Conservation (phyloP, 1,140 invertebrate species). For the Nymphalis io region DNA sequence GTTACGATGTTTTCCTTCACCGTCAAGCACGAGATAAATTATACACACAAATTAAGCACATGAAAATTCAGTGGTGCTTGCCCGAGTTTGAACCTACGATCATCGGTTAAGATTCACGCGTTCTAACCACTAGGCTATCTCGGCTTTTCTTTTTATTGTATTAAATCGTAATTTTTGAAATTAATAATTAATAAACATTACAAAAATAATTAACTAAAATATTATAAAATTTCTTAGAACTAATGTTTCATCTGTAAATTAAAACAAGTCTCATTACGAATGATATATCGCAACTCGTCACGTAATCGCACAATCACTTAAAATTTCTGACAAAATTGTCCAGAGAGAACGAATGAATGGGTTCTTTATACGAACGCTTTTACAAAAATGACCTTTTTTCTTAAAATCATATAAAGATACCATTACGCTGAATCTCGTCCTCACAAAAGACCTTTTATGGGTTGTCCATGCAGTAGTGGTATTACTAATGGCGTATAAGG, state of each 20-base stretch:
- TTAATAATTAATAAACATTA: no score
- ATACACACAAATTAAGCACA: no score
- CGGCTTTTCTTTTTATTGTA: no score
- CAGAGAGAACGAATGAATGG: slow-evolving; percentile 28
- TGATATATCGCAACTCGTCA: slow-evolving; percentile 14
- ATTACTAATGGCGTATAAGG: slow-evolving; percentile 10
- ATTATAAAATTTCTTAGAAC: no score
- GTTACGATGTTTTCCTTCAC: no score
- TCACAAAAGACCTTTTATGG: slow-evolving; percentile 14
- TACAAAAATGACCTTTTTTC: slow-evolving; percentile 34
- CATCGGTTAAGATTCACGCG: no score
- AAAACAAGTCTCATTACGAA: background rate
- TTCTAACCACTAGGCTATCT: no score
- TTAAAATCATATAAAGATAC: slow-evolving; percentile 30
- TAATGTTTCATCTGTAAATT: background rate
- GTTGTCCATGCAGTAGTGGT: background rate
- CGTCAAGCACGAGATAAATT: no score
- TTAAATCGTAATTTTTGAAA: no score
- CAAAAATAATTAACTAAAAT: no score
- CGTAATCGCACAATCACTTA: slow-evolving; percentile 35
- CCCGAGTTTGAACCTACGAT: no score
- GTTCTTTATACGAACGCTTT: slow-evolving; percentile 25
- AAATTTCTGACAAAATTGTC: slow-evolving; percentile 32
- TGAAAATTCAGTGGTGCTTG: no score
- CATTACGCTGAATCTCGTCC: slow-evolving; percentile 17